Conservation (phyloP, 2,113 vertebrate genomes). For the Antechinus flavipes region DNA sequence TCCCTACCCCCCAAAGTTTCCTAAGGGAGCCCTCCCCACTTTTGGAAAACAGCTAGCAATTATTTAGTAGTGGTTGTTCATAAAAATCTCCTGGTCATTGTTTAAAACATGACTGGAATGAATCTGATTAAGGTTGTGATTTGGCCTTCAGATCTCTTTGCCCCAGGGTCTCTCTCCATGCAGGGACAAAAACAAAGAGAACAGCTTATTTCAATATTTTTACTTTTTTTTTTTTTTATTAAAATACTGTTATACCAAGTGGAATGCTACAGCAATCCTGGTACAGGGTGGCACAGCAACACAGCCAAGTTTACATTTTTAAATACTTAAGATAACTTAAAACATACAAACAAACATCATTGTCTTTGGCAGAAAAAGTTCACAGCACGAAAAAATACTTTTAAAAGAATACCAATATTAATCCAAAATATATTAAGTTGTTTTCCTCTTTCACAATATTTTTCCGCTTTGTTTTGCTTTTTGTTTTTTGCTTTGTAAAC, state of each 20-base stretch:
- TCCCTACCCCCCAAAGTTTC: background rate
- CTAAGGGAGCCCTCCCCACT: background rate
- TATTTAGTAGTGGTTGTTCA: background rate
- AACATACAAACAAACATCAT: slow-evolving; percentile 85
- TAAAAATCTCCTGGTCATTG: background rate
- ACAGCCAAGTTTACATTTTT: slow-evolving; percentile 86
- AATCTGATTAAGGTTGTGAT: background rate
- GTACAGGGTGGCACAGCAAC: slow-evolving; percentile 84
- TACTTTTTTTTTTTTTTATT: slow-evolving; percentile 81
- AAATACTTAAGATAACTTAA: slow-evolving; percentile 92
- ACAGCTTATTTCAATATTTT: background rate
- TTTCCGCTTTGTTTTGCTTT: slow-evolving; percentile 76
- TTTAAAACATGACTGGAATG: background rate
- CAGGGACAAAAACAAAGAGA: slow-evolving; percentile 27
- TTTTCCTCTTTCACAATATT: slow-evolving; percentile 80
- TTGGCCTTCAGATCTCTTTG: background rate
- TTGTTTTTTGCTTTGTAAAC: slow-evolving; percentile 88
- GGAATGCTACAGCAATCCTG: slow-evolving; percentile 88
- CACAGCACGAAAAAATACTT: slow-evolving; percentile 89
- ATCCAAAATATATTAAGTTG: slow-evolving; percentile 91
- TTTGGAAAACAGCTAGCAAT: background rate
- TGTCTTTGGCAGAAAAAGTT: slow-evolving; percentile 90
- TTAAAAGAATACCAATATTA: slow-evolving; percentile 89
- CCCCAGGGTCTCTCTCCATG: background rate
- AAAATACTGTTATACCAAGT: slow-evolving; percentile 89